Evolutionary conservation across 1,140 invertebrate species (phyloP), one percentile per base, ranked within the genome.

Genomic region (Paraescarpia echinospica): DNA sequence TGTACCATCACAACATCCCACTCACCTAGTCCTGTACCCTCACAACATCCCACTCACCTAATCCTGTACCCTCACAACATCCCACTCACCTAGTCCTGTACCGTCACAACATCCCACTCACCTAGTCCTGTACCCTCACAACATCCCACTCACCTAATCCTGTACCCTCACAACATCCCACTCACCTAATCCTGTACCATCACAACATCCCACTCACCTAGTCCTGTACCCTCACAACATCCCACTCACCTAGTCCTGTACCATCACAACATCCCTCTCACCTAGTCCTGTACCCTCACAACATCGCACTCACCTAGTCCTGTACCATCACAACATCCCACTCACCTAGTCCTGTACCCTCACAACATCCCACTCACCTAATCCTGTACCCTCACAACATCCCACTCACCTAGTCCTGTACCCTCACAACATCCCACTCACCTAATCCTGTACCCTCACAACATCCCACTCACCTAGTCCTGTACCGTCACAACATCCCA

Each of bases 11-110:
- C 14, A 48, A 2, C 22, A 48, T 35, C 48, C 14, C 9, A 91
- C 93, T 92, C 93, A 94, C 94, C 94, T 35, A 95, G 92, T 34
- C 92, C 92, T 33, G 95, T n/a, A n/a, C 27, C 1, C 6, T 35
- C 1, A 90, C 14, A 48, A 2, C 22, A 48, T 35, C 48, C 14
- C 9, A 91, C 93, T 92, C 93, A 94, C 94, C 94, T 35, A 95
- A 92, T 34, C 92, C 92, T 33, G 95, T n/a, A n/a, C 27, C 1
- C 6, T 35, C 1, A 90, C 14, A 48, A 2, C 22, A 48, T 35
- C 48, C 14, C 9, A 91, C 93, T 92, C 93, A 94, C 94, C 94
- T 35, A 95, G 92, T 34, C 92, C 92, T 33, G 95, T n/a, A n/a
- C 27, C 1, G 89, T 35, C 1, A 90, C 14, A 48, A 2, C 22